phyloP scores from a whole-genome alignment of 2,113 vertebrate genomes.

The Actinemys pallida region DNA sequence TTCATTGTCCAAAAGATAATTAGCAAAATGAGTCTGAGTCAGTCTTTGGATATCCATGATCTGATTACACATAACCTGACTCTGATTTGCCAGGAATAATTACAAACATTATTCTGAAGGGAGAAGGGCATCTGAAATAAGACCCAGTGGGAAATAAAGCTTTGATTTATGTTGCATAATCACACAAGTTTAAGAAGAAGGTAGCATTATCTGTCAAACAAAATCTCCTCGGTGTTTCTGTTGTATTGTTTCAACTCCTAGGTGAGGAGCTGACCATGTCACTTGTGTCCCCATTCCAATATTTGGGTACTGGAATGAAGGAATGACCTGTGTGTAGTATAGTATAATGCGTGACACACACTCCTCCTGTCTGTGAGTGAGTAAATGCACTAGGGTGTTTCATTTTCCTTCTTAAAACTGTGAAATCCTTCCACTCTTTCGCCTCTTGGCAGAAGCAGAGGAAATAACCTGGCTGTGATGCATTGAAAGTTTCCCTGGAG shows the following conservation, averaged over 20 bases:
- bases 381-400: neutral
- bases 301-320: slow-evolving; percentile 27
- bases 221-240: slow-evolving; percentile 23
- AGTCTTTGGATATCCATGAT: neutral
- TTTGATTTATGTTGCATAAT: slow-evolving; percentile 32
- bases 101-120: slow-evolving; percentile 17
- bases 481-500: neutral
- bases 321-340: slow-evolving; percentile 22
- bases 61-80: neutral
- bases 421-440: slow-evolving; percentile 32
- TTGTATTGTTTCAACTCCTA: slow-evolving; percentile 55
- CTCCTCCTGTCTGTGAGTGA: slow-evolving; percentile 52
- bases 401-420: slow-evolving; percentile 31
- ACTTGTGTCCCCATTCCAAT: slow-evolving; percentile 10
- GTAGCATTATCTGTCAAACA: slow-evolving; percentile 41
- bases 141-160: neutral
- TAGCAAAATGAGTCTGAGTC: slow-evolving; percentile 35
- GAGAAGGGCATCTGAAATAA: slow-evolving; percentile 30
- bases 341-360: neutral
- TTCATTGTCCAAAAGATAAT: slow-evolving; percentile 52
- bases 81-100: neutral
- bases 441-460: slow-evolving; percentile 30
- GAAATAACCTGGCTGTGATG: slow-evolving; percentile 8
- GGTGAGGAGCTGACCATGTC: neutral
- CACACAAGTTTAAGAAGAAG: slow-evolving; percentile 3